Conservation (phyloP, 2,888 invertebrate species). For the Caenorhabditis imperialis region DNA sequence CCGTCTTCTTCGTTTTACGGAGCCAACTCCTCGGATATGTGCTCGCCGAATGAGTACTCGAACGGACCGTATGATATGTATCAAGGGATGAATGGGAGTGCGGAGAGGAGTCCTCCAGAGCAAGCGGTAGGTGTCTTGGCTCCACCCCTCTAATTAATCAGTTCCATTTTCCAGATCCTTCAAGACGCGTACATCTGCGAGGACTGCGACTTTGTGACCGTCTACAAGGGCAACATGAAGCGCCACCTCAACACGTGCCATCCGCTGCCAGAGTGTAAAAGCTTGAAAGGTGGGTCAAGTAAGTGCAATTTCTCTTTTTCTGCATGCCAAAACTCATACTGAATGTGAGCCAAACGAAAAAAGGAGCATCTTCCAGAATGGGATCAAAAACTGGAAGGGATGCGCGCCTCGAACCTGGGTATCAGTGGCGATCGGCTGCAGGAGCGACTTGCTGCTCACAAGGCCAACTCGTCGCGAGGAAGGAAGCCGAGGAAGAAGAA, state of each 20-base stretch:
- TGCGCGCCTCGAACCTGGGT: constrained; percentile 66
- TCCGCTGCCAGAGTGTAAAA: constrained; percentile 61
- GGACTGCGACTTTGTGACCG: constrained; percentile 74
- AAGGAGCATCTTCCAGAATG: constrained; percentile 42
- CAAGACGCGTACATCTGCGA: constrained; percentile 74
- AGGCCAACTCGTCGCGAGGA: constrained; percentile 67
- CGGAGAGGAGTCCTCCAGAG: constrained; percentile 9
- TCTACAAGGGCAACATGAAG: constrained; percentile 78
- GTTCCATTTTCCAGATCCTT: constrained; percentile 14
- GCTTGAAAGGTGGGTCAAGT: constrained; percentile 39
- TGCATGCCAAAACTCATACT: not conserved
- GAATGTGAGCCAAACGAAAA: not conserved
- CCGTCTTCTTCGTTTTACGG: constrained; percentile 42
- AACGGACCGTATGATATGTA: constrained; percentile 18
- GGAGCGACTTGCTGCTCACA: constrained; percentile 61
- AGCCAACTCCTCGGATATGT: constrained; percentile 31
- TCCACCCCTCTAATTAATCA: constrained; percentile 16
- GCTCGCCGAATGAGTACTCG: constrained; percentile 42
- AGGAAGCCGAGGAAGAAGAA: constrained; percentile 63
- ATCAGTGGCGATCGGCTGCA: constrained; percentile 62
- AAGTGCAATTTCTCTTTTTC: not conserved
- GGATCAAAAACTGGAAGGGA: constrained; percentile 64
- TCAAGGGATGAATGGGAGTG: constrained; percentile 10
- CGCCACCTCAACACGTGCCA: constrained; percentile 73
- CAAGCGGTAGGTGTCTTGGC: constrained; percentile 9